A percentile compares a stretch with the other conserved stretches of the same genome.
Evolutionary conservation across 2,113 vertebrate species (phyloP).

Genomic region (Xenopus laevis): DNA sequence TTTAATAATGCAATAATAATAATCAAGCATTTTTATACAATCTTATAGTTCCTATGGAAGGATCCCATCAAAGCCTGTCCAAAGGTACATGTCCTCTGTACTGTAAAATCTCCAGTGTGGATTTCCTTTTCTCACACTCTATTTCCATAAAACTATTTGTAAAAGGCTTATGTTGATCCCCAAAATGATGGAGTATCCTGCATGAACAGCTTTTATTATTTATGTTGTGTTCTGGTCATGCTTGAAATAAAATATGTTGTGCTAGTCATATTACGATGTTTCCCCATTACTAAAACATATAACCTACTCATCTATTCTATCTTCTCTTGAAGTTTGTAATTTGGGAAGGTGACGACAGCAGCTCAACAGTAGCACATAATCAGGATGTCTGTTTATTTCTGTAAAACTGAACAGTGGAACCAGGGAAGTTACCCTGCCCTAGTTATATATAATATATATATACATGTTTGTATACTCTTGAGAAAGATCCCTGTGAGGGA

Average conservation of each 20-base stretch:
- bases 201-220: slow-evolving; percentile 15
- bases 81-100: too few relatives aligned
- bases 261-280: neutral
- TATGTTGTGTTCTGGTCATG: slow-evolving; percentile 5
- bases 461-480: too few relatives aligned
- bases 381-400: slow-evolving; percentile 7
- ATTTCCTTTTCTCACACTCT: too few relatives aligned
- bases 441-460: too few relatives aligned
- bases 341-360: slow-evolving; percentile 63
- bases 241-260: slow-evolving; percentile 22
- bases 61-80: too few relatives aligned
- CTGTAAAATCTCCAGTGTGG: too few relatives aligned
- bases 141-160: neutral
- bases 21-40: too few relatives aligned
- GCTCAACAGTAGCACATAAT: slow-evolving; percentile 53
- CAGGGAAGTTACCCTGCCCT: neutral
- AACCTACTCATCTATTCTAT: neutral
- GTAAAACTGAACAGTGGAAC: neutral
- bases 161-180: neutral
- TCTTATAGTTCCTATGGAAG: too few relatives aligned
- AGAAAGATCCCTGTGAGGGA: too few relatives aligned
- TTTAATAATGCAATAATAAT: too few relatives aligned
- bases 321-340: slow-evolving; percentile 47
- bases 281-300: neutral
- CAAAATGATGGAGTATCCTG: slow-evolving; percentile 12